Base-by-base conservation (phyloP, 2,113 vertebrate genomes). In the Taurulus bubalis region DNA sequence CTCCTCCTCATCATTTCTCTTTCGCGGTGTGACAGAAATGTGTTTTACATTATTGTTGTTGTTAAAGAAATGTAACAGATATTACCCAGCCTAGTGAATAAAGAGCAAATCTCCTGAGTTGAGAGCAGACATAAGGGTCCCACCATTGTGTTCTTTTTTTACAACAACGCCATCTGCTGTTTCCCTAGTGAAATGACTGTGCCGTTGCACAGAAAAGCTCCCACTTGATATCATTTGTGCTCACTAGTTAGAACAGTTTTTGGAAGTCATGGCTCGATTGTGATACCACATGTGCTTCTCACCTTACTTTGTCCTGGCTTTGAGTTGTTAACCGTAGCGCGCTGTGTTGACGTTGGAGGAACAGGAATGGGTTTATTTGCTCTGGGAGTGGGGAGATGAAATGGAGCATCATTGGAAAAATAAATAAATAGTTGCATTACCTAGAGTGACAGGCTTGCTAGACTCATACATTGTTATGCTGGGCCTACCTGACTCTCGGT, bases 81-180 rank as follows among this genome's bases (percentile, higher is more conserved):
- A 38, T 10, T 51, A 26, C 30, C 38, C 36, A 60, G 38, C 11
- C 6, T 34, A 26, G 16, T 14, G 47, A 76, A 73, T 55, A 67
- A 79, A 83, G 75, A 51, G 8, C 20, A 47, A 20, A 53, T 66
- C 42, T 55, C 11, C 22, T 10, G 10, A 66, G 16, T 77, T 83
- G 10, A 22, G 3, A 49, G 15, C 42, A 56, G 30, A 55, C 6
- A 6, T 8, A 20, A n/a, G 8, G 4, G 7, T 28, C 3, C 20
- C 12, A 3, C 15, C 47, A 18, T 47, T 28, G 18, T 42, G 8
- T 89, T 71, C 9, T 66, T 74, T 40, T 40, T 72, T 63, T 53
- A 82, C 79, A 91, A 87, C 40, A 71, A 24, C 26, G 67, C 86
- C 90, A 84, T 77, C 90, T 92, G 85, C 76, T 92, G 90, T 70